Base-by-base conservation (phyloP, 2,888 invertebrate species). In the Bembecia ichneumoniformis region DNA sequence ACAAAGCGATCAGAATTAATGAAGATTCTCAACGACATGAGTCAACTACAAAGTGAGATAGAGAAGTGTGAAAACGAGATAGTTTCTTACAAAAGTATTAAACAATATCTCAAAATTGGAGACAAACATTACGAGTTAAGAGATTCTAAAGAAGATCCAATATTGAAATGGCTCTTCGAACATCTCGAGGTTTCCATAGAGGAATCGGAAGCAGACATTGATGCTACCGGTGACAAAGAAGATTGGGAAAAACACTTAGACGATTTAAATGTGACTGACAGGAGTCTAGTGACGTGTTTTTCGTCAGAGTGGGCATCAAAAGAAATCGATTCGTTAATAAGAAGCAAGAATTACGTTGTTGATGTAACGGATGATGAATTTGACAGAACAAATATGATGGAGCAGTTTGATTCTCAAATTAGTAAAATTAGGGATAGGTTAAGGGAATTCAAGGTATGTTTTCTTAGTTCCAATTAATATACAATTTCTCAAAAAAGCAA, bases 31-130 rank as follows among this genome's bases (percentile, higher is more conserved):
- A 72, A 74, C 53, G 62, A 77, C 55, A 80, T 83, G 77, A 70
- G 68, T 4, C 71, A 73, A 47, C 44, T 84, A 3, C 84, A 84
- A 53, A 72, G 62, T 16, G 77, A 83, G 46, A 74, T 84, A 50
- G 81, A 83, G 28, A 82, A 79, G 49, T 83, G 81, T 55, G 82
- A 83, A 46, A 77, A 65, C 49, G 77, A 78, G 47, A 64, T 86
- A 13, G 43, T 83, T 7, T 63, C 69, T 0, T 82, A 81, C 51
- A 73, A 69, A 57, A 66, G 49, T 50, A 52, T 84, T 2, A 78
- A 73, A 47, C 60, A 66, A 0, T 62, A 72, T 56, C 57, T 86
- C 1, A 77, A 66, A 60, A 66, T 71, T 36, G 46, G 58, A 28
- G 63, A 62, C 1, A 64, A 64, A 35, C 54, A 47, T 14, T 68